Base-by-base conservation (phyloP, 2,113 vertebrate species). In the Mobula hypostoma region DNA sequence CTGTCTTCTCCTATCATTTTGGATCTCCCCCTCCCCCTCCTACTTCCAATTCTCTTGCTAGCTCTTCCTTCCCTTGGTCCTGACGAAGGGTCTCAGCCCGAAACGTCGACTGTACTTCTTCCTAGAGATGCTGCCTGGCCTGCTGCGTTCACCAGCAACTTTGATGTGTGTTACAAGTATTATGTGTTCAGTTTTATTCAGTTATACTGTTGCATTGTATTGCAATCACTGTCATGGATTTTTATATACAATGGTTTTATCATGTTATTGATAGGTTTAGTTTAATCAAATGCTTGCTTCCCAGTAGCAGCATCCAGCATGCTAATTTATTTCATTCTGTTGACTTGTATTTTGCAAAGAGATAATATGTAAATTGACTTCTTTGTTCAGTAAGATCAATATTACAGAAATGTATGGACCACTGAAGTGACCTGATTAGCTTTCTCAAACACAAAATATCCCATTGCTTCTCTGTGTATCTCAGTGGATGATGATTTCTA, bases 281-380 rank as follows among this genome's bases (percentile, higher is more conserved):
- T 85, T 58, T 85, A 85, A 12, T 58, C 56, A 91, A 91, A 91
- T 68, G 12, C 61, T 27, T 91, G 7, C 36, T 91, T 36, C 19
- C 15, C 32, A 40, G 61, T 70, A 21, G 56, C 17, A 11, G 6
- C 7, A 68, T 17, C 83, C 58, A 66, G 12, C 29, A 7, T 70
- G n/a, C 29, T 36, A 91, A 68, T 91, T 66, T 68, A 70, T 91
- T 91, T 91, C 85, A 27, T 90, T 90, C 85, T 32, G 29, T 90
- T 90, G 29, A 5, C 85, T 90, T 90, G 61, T 19, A 90, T 12
- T 7, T 61, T n/a, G 12, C 29, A 66, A 29, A 29, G n/a, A 90
- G 14, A 32, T 12, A 66, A 90, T 66, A 24, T 32, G n/a, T 32
- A 29, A 90, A 90, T 90, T 90, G 27, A 90, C 61, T 66, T 83